Conservation (phyloP, 2,888 invertebrate genomes). For the Melipona bicolor region DNA sequence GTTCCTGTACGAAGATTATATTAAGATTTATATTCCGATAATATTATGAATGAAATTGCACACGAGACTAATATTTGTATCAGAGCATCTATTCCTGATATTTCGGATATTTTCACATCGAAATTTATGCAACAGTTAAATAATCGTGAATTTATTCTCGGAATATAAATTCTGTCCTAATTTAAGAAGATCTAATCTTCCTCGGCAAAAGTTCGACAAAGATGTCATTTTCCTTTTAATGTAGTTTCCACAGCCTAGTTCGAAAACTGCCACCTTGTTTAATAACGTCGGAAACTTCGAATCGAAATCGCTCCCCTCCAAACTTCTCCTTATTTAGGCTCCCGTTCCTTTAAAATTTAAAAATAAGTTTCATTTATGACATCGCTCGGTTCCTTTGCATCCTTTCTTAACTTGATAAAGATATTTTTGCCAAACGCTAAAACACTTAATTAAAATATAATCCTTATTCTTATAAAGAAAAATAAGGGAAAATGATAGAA, state of each 20-base stretch:
- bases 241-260: background rate
- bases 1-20: background rate
- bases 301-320: background rate
- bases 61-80: too few species aligned
- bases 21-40: too few species aligned
- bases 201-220: constrained; percentile 10
- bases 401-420: background rate
- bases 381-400: background rate
- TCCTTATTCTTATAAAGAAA: background rate
- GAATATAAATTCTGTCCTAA: background rate
- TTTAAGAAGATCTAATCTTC: background rate
- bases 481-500: background rate
- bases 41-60: too few species aligned
- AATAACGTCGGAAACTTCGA: constrained; percentile 32
- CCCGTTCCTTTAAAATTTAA: background rate
- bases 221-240: background rate
- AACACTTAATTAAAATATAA: background rate
- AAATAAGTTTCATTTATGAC: background rate
- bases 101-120: too few species aligned
- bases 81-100: too few species aligned
- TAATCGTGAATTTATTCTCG: fast-evolving
- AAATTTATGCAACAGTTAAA: too few species aligned
- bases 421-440: background rate
- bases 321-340: constrained; percentile 7
- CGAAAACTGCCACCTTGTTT: constrained; percentile 15